These are phyloP conservation scores for Passer domesticus DNA, from an alignment of 2,113 vertebrate species.

Conservation along the genomic window DNA sequence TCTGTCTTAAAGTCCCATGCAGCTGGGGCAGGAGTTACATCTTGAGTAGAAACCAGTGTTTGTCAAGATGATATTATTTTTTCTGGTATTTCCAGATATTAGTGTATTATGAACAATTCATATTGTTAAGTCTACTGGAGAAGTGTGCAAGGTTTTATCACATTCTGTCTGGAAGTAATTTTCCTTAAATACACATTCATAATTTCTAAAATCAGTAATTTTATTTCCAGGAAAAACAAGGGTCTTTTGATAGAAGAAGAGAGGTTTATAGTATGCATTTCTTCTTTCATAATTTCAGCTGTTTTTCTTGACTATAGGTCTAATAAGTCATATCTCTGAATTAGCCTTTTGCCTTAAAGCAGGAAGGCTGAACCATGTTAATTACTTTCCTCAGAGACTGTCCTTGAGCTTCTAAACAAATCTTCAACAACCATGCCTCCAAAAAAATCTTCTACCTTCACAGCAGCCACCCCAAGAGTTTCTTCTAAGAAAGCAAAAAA, in stretches of 20 bases:
- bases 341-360: neutral
- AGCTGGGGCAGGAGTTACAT: neutral
- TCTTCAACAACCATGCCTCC: neutral
- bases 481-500: neutral
- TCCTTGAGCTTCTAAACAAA: constrained; percentile 63
- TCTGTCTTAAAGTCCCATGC: neutral
- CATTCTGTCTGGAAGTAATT: neutral
- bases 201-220: neutral
- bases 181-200: neutral
- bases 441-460: neutral
- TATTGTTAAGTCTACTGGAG: neutral
- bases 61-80: neutral
- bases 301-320: neutral
- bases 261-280: neutral
- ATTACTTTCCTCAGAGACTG: constrained; percentile 62
- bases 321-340: neutral
- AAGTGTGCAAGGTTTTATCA: neutral
- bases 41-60: neutral
- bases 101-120: neutral
- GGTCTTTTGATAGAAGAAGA: neutral
- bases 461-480: neutral
- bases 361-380: neutral
- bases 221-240: neutral
- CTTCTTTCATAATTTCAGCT: neutral
- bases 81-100: neutral